Base-by-base conservation (phyloP, 2,113 vertebrate species). In the cat (Felis catus) region DNA sequence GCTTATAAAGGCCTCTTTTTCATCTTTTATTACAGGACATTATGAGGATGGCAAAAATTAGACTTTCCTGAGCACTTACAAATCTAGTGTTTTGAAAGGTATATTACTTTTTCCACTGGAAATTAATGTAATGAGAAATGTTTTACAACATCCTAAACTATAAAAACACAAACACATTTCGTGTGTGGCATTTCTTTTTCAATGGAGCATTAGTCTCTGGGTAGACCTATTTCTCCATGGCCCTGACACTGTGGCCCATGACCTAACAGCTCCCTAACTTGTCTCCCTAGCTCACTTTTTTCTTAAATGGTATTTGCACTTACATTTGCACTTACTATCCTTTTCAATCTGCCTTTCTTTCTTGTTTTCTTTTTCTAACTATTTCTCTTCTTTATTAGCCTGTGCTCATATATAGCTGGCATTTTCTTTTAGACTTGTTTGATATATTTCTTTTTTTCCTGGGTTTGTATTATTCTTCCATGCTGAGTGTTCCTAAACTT, bases 21-120 rank as follows among this genome's bases (percentile, higher is more conserved):
- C 98, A 98, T 98, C 82, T 98, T 98, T 97, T 96, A 97, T 98
- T 98, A 7, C 95, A 94, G 45, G 86, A 97, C 82, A 84, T 96
- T 95, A 82, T 92, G 93, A 82, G 90, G 96, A 96, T 74, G 3
- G 94, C 70, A 97, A 83, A 98, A 95, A 89, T 84, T 97, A 91
- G 93, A 87, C 98, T 89, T 89, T 97, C 96, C 91, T 53, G 4
- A 0, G 80, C 91, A 94, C 91, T 98, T 92, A 96, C 97, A 98
- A 73, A 48, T 53, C 33, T 1, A 0, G 19, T 82, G 31, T 96
- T 91, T 92, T 97, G 91, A 98, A 97, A 91, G 71, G 63, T 53
- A 96, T 70, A 66, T 96, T 87, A 95, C 89, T 97, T 48, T 36
- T 98, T 98, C 98, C 98, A 89, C 83, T 98, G 95, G 96, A 98